Evolutionary conservation across 2,113 vertebrate species (phyloP).

Genomic region (Saguinus imperator): DNA sequence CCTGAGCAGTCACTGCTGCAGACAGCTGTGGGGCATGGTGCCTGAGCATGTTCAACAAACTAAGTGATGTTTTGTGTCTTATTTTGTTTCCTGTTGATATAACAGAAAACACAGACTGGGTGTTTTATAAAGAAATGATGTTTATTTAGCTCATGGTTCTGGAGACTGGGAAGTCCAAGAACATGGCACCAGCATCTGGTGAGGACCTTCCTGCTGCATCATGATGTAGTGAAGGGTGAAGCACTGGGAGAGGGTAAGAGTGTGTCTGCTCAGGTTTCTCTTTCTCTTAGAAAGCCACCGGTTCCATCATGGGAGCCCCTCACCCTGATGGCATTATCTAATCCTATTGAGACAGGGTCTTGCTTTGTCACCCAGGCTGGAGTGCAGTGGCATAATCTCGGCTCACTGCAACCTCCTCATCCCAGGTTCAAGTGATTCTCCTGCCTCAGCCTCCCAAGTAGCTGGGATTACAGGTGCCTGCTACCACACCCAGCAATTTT

Average conservation of each 20-base stretch:
- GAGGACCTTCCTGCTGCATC: neutral
- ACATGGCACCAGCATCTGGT: neutral
- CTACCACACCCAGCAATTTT: no score
- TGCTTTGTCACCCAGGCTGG: no score
- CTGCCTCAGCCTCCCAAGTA: no score
- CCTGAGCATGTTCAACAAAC: accelerated
- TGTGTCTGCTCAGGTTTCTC: neutral
- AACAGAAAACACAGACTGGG: neutral
- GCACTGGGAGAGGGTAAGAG: neutral
- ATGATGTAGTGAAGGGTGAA: neutral
- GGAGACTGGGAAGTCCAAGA: neutral
- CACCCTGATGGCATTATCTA: neutral
- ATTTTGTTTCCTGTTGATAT: neutral
- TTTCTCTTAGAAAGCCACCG: neutral
- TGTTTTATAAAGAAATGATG: neutral
- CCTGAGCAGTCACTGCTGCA: neutral
- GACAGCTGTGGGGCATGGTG: neutral
- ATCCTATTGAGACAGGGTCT: neutral
- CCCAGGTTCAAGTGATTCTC: no score
- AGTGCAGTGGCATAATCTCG: no score
- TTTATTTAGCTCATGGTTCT: neutral
- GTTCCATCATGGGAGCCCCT: neutral
- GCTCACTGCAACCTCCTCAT: no score
- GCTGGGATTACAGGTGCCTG: no score
- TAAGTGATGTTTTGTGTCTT: neutral